Evolutionary conservation across 2,113 vertebrate species (phyloP), one percentile per base, ranked within the genome.

Genomic region (Mystacornis crossleyi): DNA sequence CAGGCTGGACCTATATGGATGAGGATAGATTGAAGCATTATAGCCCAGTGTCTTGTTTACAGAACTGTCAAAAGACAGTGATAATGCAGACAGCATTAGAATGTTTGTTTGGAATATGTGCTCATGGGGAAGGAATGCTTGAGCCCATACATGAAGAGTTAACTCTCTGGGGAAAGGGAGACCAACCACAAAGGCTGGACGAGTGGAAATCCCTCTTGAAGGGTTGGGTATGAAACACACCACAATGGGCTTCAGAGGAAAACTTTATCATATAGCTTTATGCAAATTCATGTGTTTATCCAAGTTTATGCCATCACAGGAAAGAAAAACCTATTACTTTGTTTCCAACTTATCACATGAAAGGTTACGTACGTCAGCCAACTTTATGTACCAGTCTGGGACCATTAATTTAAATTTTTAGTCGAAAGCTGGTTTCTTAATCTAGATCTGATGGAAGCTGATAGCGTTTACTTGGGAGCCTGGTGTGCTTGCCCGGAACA

Each of bases 131-230:
- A 6, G 2, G 24, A 51, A 31, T 5, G 18, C 53, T 36, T 1
- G 0, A 73, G 24, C 33, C 14, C 5, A 18, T 7, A 23, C 6
- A 12, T 0, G 1, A n/a, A n/a, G 36, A 61, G 29, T n/a, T 64
- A 28, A 57, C 31, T 38, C 24, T 7, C 8, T 2, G 1, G 48
- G n/a, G 34, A 66, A 48, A 53, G 33, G 12, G 20, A 58, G 58
- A 50, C 14, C 26, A 23, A 6, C 7, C 58, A 28, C 57, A 24
- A 74, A 51, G 61, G 33, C 55, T 14, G 20, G 28, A 3, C 0
- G 0, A 64, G 74, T 60, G 62, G 19, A 78, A 67, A 25, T 42
- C 58, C 34, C 36, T 57, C 2, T 0, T 6, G 42, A 38, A 65
- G 65, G 9, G 24, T 4, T 42, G 43, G 14, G 5, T n/a, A 18